A percentile compares a stretch with the other conserved stretches of the same genome.
phyloP scores from a whole-genome alignment of 2,888 invertebrate genomes.

The Odontocerum albicorne region DNA sequence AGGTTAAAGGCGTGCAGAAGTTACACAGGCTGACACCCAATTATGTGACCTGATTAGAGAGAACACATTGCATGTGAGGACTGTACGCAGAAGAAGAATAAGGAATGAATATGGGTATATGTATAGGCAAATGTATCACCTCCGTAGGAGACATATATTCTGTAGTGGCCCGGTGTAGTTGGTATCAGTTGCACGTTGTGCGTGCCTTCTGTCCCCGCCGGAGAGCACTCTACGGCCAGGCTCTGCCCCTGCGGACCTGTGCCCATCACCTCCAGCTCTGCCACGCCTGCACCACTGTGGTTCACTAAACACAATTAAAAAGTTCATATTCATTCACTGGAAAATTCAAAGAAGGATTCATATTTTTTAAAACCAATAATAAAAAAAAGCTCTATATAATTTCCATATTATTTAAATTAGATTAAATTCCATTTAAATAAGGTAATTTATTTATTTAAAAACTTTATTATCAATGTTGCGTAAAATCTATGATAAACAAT shows the following conservation, averaged over 20 bases:
- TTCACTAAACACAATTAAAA: conserved; percentile 67
- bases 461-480: no score
- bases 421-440: no score
- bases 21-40: no score
- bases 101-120: not conserved
- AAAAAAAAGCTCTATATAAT: no score
- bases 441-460: no score
- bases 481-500: no score
- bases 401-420: no score
- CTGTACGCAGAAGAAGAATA: not conserved
- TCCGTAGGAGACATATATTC: conserved; percentile 70
- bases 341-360: not conserved
- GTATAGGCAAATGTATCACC: conserved; percentile 45
- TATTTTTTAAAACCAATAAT: not conserved
- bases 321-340: no score
- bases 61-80: no score
- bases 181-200: conserved; percentile 84
- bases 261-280: conserved; percentile 84
- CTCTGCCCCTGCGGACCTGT: conserved; percentile 85
- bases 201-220: conserved; percentile 73
- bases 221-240: conserved; percentile 70
- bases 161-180: conserved; percentile 77
- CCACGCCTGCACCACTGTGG: conserved; percentile 79
- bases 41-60: no score
- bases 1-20: no score